Base-by-base conservation (phyloP, 30 jellyfish, hydroid and myxozoan genomes). In the Euphysa ruthae region DNA sequence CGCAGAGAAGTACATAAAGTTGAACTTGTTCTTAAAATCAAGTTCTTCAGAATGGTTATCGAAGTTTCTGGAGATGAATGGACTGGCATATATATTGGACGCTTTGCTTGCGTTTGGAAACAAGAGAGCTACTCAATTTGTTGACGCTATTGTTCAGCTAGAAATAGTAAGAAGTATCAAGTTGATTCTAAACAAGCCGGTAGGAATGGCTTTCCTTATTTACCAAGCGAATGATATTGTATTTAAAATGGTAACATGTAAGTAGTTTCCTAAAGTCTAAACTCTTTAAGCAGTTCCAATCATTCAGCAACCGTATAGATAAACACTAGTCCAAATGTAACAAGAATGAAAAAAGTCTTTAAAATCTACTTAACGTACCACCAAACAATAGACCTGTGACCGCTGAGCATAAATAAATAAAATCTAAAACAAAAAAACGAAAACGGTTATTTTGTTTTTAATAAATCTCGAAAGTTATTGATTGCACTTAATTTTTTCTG, bases 121-220 rank as follows among this genome's bases (percentile, higher is more conserved):
- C 34, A 74, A 85, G 54, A 35, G 78, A 31, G 52, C 35, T 66
- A 49, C 61, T 18, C 75, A 58, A 43, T 73, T 86, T 55, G 72
- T 80, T 12, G 93, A 79, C 35, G 93, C 96, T 6, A 88, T 86
- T 3, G 23, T 86, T 70, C 96, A 86, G 60, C 42, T 86, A 4
- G 96, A 86, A 27, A 32, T 86, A 35, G 77, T 58, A 6, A 63
- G 84, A n/a, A 69, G 96, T 64, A 79, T 86, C 57, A 86, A 86
- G 44, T 75, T 84, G 14, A 85, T 86, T 31, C 52, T 86, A 57
- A 77, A 79, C 44, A 77, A 82, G 7, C 63, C 68, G 42, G 84
- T 63, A 61, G 96, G 96, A n/a, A 86, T 86, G 96, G 86, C 73
- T 12, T 63, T 12, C 18, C 63, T 58, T 43, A 84, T 86, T 29